These are phyloP conservation scores for Celastrina argiolus DNA, from an alignment of 2,888 invertebrate genomes.

Conservation along the genomic window DNA sequence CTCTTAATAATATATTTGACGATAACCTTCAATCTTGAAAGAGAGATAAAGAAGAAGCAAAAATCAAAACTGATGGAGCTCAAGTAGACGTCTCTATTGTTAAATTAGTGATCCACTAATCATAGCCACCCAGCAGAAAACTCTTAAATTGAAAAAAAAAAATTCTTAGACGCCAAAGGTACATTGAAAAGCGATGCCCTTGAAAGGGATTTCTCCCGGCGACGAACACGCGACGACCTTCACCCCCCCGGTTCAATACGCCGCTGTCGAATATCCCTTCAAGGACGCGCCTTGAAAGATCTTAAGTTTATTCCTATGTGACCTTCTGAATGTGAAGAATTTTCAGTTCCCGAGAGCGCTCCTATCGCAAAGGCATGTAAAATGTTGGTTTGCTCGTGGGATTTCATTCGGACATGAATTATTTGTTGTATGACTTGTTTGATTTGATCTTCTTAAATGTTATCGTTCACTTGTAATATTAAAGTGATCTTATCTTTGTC, in stretches of 20 bases:
- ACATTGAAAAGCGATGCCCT: conserved; percentile 20
- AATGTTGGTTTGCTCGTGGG: neutral
- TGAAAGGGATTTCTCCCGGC: conserved; percentile 26
- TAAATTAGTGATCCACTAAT: too few relatives aligned
- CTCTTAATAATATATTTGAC: too few relatives aligned
- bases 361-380: neutral
- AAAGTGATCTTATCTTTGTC: neutral
- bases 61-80: too few relatives aligned
- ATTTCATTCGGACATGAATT: neutral
- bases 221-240: conserved; percentile 29
- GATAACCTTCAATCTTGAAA: too few relatives aligned
- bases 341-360: neutral
- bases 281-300: neutral
- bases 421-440: neutral
- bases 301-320: neutral
- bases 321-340: neutral
- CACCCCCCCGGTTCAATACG: conserved; percentile 10
- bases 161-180: neutral
- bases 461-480: conserved; percentile 16
- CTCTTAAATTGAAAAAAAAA: neutral
- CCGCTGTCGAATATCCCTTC: neutral
- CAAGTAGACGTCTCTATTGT: too few relatives aligned
- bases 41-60: too few relatives aligned
- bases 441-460: neutral
- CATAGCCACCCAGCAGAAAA: too few relatives aligned